Percentiles rank a stretch among this genome's conserved stretches.
Evolutionary conservation across 37 sponge, comb jelly and placozoan species (phyloP).

Genomic region (Diacarnus erythraeanus): DNA sequence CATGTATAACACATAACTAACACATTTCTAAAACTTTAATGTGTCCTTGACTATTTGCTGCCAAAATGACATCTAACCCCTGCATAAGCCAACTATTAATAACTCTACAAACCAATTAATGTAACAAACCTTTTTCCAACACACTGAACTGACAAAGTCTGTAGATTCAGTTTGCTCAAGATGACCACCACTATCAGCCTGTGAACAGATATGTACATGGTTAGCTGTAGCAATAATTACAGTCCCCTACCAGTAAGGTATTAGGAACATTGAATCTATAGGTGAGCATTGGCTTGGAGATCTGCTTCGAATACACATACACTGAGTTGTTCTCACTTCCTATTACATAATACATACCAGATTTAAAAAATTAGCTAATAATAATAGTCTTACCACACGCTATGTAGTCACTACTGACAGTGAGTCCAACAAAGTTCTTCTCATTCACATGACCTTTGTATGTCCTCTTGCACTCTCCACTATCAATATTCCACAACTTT

Average conservation of each 20-base stretch:
- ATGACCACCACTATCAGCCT: background rate
- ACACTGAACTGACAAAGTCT: slow-evolving; percentile 41
- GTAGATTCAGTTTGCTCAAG: background rate
- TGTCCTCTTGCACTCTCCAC: slow-evolving; percentile 23
- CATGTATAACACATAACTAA: too few species aligned
- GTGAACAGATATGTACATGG: background rate
- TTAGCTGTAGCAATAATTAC: background rate
- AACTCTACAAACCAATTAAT: background rate
- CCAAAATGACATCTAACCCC: slow-evolving; percentile 53
- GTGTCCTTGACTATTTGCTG: slow-evolving; percentile 86
- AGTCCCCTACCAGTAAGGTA: slow-evolving; percentile 59
- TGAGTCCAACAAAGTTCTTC: slow-evolving; percentile 92
- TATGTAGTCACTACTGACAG: slow-evolving; percentile 64
- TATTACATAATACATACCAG: background rate
- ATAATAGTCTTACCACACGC: slow-evolving; percentile 69
- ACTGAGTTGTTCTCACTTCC: slow-evolving; percentile 86
- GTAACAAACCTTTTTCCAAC: slow-evolving; percentile 33
- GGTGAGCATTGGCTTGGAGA: slow-evolving; percentile 63
- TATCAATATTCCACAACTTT: slow-evolving; percentile 66
- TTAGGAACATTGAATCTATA: slow-evolving; percentile 51
- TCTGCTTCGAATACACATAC: slow-evolving; percentile 69
- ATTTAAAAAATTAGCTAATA: background rate
- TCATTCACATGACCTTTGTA: slow-evolving; percentile 84
- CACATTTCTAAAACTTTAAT: slow-evolving; percentile 64
- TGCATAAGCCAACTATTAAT: slow-evolving; percentile 3